phyloP scores from a whole-genome alignment of 1,140 invertebrate species.

The Polypedilum vanderplanki region DNA sequence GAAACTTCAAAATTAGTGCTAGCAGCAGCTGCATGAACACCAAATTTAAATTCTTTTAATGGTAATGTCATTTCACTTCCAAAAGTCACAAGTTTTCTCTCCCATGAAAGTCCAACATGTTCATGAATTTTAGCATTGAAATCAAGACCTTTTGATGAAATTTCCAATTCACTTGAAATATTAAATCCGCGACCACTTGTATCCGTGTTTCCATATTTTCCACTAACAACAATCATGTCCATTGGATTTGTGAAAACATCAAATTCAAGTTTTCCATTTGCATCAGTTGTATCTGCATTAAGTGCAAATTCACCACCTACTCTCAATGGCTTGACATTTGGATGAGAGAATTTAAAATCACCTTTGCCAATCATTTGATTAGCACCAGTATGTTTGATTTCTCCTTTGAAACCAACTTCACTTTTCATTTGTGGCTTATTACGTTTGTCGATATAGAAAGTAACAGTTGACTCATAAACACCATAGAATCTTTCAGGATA shows the following conservation, averaged over 20 bases:
- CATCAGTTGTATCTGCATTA: conserved; percentile 41
- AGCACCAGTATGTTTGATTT: conserved; percentile 46
- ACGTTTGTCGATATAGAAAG: conserved; percentile 62
- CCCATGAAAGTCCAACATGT: conserved; percentile 34
- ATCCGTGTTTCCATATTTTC: conserved; percentile 35
- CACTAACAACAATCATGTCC: conserved; percentile 50
- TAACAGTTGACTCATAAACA: conserved; percentile 45
- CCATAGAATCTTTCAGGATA: conserved; percentile 42
- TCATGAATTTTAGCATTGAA: conserved; percentile 36
- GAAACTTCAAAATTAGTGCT: conserved; percentile 36
- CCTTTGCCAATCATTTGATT: conserved; percentile 47
- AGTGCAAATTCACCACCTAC: conserved; percentile 46
- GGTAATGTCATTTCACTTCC: conserved; percentile 3
- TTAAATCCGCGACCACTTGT: conserved; percentile 34
- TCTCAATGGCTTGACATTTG: conserved; percentile 52
- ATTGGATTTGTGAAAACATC: conserved; percentile 57
- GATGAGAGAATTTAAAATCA: conserved; percentile 56
- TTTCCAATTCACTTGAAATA: conserved; percentile 34
- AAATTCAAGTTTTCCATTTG: conserved; percentile 48
- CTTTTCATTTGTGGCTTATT: conserved; percentile 59
- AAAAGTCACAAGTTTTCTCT: conserved; percentile 34
- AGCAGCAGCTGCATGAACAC: conserved; percentile 31
- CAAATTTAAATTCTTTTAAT: not conserved
- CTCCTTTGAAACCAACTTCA: conserved; percentile 45
- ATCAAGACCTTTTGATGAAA: conserved; percentile 35